Conservation (phyloP, 1,140 invertebrate species). For the Caenorhabditis brenneri region DNA sequence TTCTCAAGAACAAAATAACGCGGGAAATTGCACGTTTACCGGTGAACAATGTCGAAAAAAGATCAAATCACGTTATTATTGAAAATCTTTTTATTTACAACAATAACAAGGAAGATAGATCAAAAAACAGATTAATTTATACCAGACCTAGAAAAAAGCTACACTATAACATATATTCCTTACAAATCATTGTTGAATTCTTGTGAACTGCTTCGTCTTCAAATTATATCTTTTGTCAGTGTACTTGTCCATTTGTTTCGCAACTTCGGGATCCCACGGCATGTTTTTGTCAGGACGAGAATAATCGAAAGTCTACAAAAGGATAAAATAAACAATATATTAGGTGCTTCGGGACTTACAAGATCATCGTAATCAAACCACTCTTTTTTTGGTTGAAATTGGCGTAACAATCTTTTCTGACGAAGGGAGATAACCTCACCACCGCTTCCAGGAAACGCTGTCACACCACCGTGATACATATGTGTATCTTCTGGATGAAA, state of each 20-base stretch:
- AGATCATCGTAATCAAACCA: slow-evolving; percentile 70
- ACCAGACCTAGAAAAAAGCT: not conserved
- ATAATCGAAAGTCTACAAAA: slow-evolving; percentile 55
- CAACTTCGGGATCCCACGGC: slow-evolving; percentile 69
- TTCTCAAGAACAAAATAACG: not conserved
- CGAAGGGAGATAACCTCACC: slow-evolving; percentile 62
- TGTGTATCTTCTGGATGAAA: slow-evolving; percentile 67
- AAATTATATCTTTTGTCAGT: slow-evolving; percentile 30
- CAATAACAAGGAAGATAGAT: not conserved
- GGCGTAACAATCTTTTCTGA: slow-evolving; percentile 63
- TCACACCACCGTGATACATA: slow-evolving; percentile 63
- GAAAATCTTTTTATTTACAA: not conserved
- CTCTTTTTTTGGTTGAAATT: slow-evolving; percentile 68
- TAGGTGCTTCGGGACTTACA: not conserved
- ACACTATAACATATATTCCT: not conserved
- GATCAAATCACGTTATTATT: not conserved
- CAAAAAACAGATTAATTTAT: too few species aligned
- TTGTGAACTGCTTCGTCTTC: slow-evolving; percentile 15
- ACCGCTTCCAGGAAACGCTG: slow-evolving; percentile 65
- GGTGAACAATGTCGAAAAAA: not conserved
- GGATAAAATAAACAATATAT: not conserved
- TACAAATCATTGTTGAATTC: not conserved
- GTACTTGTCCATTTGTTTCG: slow-evolving; percentile 66
- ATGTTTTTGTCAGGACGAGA: slow-evolving; percentile 55
- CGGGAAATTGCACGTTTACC: not conserved